Base-by-base conservation (phyloP, 2,888 invertebrate genomes). In the Phasia obesa region DNA sequence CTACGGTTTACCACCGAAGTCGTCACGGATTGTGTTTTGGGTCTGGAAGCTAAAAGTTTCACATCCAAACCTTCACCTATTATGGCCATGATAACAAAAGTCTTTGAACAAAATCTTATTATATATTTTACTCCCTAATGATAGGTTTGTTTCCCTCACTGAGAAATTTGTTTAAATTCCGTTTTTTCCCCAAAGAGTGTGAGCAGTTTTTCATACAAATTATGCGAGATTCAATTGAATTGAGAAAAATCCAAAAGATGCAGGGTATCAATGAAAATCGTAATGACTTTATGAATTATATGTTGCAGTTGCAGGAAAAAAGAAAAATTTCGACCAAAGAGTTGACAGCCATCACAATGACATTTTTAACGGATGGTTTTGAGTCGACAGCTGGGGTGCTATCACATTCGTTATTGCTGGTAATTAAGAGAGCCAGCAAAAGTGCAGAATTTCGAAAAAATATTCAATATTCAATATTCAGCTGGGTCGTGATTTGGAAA, bases 131-230 rank as follows among this genome's bases (percentile, higher is more conserved):
- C 88, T 0, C 1, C n/a, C n/a, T n/a, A n/a, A n/a, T 89, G 1
- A 42, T 87, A 15, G 87, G 86, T 19, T 81, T 88, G 1, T 86
- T 89, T 42, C 91, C 91, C 17, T 17, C 62, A 0, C 17, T 92
- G 0, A 73, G 64, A 0, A 62, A 79, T 0, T 13, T 90, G 1
- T 84, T 85, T n/a, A 89, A 87, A n/a, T 23, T 86, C 0, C 86
- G 86, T 4, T 86, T 90, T 47, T 60, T 91, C 0, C 84, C 87
- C 0, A 92, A 90, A 0, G 93, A 93, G 0, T 97, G 97, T 87
- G 97, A 89, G 27, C 9, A 44, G 0, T 90, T 88, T 64, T 91
- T 90, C 27, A 55, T 84, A 0, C 76, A 85, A 2, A 76, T 91
- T 0, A 87, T 90, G 88, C 75, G 85, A 13, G 86, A 77, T 19